Base-by-base conservation (phyloP, 2,797 vertebrate species). In the Xerus rutilus region DNA sequence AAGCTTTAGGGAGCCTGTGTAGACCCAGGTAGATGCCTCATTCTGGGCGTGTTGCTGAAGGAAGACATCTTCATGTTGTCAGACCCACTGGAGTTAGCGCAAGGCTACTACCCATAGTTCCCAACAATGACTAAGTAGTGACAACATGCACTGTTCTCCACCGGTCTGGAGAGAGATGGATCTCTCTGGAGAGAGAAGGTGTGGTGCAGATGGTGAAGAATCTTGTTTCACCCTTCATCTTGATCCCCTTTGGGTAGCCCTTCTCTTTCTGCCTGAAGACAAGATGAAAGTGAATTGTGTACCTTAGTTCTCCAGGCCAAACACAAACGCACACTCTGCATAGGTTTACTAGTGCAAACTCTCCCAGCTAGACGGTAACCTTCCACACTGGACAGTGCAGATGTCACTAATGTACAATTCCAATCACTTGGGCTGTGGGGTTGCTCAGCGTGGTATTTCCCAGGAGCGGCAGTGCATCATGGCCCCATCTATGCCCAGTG, bases 201-300 rank as follows among this genome's bases (percentile, higher is more conserved):
- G 25, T 52, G 84, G 89, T 62, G 90, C 93, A 91, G 70, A 96
- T 89, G 88, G 82, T 95, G 94, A 95, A 94, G 92, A 86, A 79
- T 93, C 84, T 87, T 88, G 96, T 92, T 81, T 54, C 90, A 81
- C 92, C 82, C 70, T 95, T 95, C 86, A 86, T 89, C 74, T 93
- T 94, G 90, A 92, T 90, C 69, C 91, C 93, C 76, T 91, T 88
- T 94, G 96, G 96, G 95, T 96, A 97, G 94, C 95, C 91, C 81
- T 96, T 95, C 91, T 76, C 89, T 74, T 92, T 54, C 83, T 47
- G 39, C 20, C 69, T 95, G 82, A 87, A 47, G 89, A 96, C 69
- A 85, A 86, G 94, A 91, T 39, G 62, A 89, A 96, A 92, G 81
- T 96, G 96, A 96, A 85, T 76, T 93, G 74, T 95, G 47, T 18